phyloP scores from a whole-genome alignment of 2,113 vertebrate species.

The Herpetotheres cachinnans region DNA sequence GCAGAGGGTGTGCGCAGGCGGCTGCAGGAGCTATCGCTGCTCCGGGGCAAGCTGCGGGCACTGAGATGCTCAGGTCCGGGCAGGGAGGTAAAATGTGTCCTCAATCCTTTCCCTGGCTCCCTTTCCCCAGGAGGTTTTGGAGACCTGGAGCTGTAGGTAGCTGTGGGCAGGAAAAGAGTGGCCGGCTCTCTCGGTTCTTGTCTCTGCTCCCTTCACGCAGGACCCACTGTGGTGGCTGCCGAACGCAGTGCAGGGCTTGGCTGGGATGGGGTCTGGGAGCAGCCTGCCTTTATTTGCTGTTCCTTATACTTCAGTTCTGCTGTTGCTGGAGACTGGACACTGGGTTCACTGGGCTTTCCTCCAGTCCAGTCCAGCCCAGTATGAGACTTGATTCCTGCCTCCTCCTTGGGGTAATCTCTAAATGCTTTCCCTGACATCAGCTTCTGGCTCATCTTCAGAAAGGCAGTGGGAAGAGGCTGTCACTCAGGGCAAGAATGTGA shows the following conservation, averaged over 20 bases:
- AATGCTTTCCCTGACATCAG: neutral
- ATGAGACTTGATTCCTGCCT: neutral
- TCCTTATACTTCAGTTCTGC: neutral
- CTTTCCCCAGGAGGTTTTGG: neutral
- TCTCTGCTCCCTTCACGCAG: neutral
- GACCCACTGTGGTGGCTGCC: fast-evolving
- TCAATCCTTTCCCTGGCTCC: neutral
- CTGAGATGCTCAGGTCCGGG: neutral
- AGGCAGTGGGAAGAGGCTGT: neutral
- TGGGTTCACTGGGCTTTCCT: neutral
- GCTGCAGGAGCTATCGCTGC: neutral
- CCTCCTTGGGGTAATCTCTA: neutral
- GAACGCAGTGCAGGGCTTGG: neutral
- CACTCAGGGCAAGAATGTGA: neutral
- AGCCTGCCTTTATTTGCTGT: neutral
- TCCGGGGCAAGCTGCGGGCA: neutral
- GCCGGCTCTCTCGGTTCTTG: neutral
- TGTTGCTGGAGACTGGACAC: neutral
- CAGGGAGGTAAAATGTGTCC: neutral
- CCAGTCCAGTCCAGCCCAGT: neutral
- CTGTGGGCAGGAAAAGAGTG: neutral
- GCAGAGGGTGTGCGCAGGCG: neutral
- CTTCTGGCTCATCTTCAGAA: neutral
- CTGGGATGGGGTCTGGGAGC: neutral
- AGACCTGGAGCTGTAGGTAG: neutral